These are phyloP conservation scores for Sclerodermus sp. DNA, from an alignment of 2,888 invertebrate species.

Conservation along the genomic window DNA sequence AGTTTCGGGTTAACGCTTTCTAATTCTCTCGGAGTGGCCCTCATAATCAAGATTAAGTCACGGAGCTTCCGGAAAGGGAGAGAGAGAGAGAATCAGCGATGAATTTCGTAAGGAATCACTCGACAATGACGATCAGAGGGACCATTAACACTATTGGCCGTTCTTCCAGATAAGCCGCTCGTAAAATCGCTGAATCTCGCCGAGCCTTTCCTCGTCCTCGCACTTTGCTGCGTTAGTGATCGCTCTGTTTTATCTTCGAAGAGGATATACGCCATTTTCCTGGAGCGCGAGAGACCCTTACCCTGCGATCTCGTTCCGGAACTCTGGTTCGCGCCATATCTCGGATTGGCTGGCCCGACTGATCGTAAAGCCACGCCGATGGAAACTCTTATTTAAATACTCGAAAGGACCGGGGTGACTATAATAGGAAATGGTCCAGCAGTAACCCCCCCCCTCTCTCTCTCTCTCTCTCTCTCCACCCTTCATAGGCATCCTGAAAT, in stretches of 20 bases:
- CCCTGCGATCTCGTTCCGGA: conserved; percentile 9
- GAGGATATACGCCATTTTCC: conserved; percentile 3
- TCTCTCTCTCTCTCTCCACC: not conserved
- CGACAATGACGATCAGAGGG: conserved; percentile 5
- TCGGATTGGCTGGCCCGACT: conserved; percentile 5
- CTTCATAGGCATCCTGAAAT: too few species aligned
- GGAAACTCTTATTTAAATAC: conserved; percentile 21
- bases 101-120: not conserved
- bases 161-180: conserved; percentile 9
- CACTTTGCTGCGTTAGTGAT: conserved; percentile 8
- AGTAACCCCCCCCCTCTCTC: not conserved
- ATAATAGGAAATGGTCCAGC: conserved; percentile 13
- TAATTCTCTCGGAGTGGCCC: too few species aligned
- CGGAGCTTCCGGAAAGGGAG: not conserved
- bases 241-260: conserved; percentile 6
- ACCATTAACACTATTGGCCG: conserved; percentile 9
- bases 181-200: conserved; percentile 7
- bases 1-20: too few species aligned
- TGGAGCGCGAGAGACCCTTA: conserved; percentile 4
- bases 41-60: too few species aligned
- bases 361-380: conserved; percentile 17
- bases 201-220: not conserved
- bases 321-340: conserved; percentile 1
- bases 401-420: conserved; percentile 9
- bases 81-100: not conserved